A percentile compares a stretch with the other conserved stretches of the same genome.
These are phyloP conservation scores for Drosophila peninsularis DNA, from an alignment of 2,888 invertebrate genomes.

Conservation along the genomic window DNA sequence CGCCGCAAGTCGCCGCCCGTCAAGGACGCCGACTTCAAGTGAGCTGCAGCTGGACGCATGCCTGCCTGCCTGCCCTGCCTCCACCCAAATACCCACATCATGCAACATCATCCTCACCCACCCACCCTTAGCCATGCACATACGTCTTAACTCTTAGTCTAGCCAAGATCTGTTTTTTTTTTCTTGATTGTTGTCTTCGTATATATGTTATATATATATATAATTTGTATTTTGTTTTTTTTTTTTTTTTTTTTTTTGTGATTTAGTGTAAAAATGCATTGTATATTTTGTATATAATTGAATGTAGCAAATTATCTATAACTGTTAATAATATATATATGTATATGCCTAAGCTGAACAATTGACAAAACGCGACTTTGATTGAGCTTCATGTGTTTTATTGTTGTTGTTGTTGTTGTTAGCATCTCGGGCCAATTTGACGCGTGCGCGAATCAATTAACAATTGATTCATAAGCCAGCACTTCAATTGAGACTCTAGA, in stretches of 20 bases:
- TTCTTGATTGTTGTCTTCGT: conserved; percentile 40
- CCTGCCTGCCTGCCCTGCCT: not conserved
- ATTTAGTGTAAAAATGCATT: conserved; percentile 28
- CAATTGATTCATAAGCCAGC: conserved; percentile 31
- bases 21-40: conserved; percentile 30
- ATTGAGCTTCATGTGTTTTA: not conserved
- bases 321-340: conserved; percentile 51
- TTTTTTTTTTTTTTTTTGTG: conserved; percentile 12
- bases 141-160: conserved; percentile 33
- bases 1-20: conserved; percentile 42
- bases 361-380: conserved; percentile 13
- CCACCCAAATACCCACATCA: not conserved
- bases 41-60: conserved; percentile 17
- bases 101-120: not conserved
- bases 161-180: conserved; percentile 42
- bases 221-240: not conserved
- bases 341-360: conserved; percentile 51
- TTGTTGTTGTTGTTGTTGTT: not conserved
- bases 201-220: conserved; percentile 16
- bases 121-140: conserved; percentile 15
- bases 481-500: conserved; percentile 28
- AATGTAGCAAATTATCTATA: conserved; percentile 63
- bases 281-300: conserved; percentile 70
- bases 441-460: conserved; percentile 39
- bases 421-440: not conserved